Percentiles rank a stretch among this genome's conserved stretches.
Evolutionary conservation across 2,113 vertebrate genomes (phyloP).

Genomic region (Phaethornis superciliosus): DNA sequence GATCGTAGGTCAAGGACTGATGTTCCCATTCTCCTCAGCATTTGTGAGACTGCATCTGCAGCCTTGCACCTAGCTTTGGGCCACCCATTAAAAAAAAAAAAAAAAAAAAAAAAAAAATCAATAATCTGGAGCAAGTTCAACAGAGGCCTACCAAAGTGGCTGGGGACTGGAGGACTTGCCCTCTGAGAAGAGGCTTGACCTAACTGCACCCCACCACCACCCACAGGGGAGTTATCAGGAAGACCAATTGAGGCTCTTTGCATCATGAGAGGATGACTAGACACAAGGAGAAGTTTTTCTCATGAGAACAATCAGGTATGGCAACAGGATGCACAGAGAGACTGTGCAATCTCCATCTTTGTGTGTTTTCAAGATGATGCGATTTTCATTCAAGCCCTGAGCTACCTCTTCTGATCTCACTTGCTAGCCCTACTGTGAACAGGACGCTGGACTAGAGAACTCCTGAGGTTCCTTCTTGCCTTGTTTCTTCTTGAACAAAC

Average conservation of each 20-base stretch:
- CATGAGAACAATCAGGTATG: background rate
- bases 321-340: background rate
- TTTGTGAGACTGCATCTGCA: background rate
- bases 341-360: background rate
- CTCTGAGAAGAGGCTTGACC: background rate
- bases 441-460: background rate
- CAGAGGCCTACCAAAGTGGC: background rate
- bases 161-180: background rate
- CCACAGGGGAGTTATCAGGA: background rate
- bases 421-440: background rate
- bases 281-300: background rate
- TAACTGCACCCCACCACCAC: background rate
- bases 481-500: background rate
- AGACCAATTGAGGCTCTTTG: accelerated
- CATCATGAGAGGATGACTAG: background rate
- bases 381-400: background rate
- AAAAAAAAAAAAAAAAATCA: background rate
- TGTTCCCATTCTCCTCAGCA: background rate
- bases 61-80: background rate
- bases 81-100: background rate
- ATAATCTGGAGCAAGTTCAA: background rate
- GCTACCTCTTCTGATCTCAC: background rate
- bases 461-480: background rate
- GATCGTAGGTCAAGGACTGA: background rate
- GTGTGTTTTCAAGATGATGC: background rate